These are phyloP conservation scores for Cirrhinus molitorella DNA, from an alignment of 2,797 vertebrate genomes.

Conservation along the genomic window DNA sequence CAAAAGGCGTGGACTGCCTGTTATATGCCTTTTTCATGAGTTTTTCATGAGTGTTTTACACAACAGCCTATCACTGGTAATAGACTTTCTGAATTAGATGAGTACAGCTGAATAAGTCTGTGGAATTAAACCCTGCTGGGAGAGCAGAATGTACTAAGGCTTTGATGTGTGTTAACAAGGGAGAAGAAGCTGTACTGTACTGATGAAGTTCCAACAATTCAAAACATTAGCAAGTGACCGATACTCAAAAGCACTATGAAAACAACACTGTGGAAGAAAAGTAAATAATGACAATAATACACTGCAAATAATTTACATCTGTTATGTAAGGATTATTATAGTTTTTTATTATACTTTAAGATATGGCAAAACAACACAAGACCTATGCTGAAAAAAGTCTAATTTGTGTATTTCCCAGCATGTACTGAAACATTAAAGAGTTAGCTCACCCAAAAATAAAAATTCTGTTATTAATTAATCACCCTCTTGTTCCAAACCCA, in stretches of 20 bases:
- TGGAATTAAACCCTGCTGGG: slow-evolving; percentile 74
- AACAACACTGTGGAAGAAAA: neutral
- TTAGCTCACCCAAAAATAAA: too few species aligned
- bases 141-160: slow-evolving; percentile 63
- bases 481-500: too few species aligned
- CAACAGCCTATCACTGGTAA: slow-evolving; percentile 35
- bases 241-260: neutral
- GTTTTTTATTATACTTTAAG: neutral
- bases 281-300: neutral
- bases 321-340: neutral
- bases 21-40: slow-evolving; percentile 35
- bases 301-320: neutral
- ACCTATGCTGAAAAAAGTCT: neutral
- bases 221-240: neutral
- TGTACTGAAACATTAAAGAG: neutral
- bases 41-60: slow-evolving; percentile 20
- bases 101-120: slow-evolving; percentile 62
- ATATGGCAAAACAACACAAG: neutral
- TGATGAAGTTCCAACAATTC: neutral
- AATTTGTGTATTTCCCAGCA: neutral
- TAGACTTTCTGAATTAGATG: slow-evolving; percentile 53
- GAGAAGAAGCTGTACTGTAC: slow-evolving; percentile 41
- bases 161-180: slow-evolving; percentile 76
- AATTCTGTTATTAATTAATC: too few species aligned
- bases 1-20: neutral